phyloP scores from a whole-genome alignment of 2,888 invertebrate species.

The Mantis religiosa region DNA sequence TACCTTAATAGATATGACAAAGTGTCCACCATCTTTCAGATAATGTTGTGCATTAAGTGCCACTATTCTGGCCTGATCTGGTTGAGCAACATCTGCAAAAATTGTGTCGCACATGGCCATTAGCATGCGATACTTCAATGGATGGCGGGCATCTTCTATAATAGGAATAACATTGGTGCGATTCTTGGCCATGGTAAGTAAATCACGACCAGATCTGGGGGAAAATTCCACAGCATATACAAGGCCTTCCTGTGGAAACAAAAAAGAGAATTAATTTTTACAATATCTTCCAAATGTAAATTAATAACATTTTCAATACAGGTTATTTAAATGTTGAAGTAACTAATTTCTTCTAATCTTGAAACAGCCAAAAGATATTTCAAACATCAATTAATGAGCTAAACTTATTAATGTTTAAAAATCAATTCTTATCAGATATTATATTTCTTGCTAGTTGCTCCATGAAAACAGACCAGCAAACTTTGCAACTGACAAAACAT shows the following conservation, averaged over 20 bases:
- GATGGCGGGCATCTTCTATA: conserved; percentile 98
- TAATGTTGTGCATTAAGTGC: conserved; percentile 94
- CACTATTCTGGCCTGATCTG: conserved; percentile 98
- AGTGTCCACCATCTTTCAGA: conserved; percentile 94
- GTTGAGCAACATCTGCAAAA: conserved; percentile 99
- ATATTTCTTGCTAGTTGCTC: too few relatives aligned
- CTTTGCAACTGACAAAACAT: too few relatives aligned
- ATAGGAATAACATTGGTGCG: conserved; percentile 98
- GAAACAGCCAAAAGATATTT: too few relatives aligned
- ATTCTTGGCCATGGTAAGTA: conserved; percentile 97
- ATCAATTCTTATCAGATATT: too few relatives aligned
- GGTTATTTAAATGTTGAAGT: too few relatives aligned
- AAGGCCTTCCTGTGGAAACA: conserved; percentile 72
- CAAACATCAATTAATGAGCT: too few relatives aligned
- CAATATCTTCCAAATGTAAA: too few relatives aligned
- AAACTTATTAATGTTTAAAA: too few relatives aligned
- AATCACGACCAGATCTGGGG: conserved; percentile 92
- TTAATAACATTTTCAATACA: too few relatives aligned
- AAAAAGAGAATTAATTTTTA: too few relatives aligned
- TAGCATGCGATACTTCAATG: conserved; percentile 98
- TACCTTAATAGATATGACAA: conserved; percentile 98
- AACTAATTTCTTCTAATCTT: too few relatives aligned
- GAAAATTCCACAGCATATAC: conserved; percentile 99
- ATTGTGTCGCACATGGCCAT: conserved; percentile 98
- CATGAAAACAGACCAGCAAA: too few relatives aligned